Evolutionary conservation across 1,140 invertebrate genomes (phyloP).

Genomic region (Drosophila lacertosa): DNA sequence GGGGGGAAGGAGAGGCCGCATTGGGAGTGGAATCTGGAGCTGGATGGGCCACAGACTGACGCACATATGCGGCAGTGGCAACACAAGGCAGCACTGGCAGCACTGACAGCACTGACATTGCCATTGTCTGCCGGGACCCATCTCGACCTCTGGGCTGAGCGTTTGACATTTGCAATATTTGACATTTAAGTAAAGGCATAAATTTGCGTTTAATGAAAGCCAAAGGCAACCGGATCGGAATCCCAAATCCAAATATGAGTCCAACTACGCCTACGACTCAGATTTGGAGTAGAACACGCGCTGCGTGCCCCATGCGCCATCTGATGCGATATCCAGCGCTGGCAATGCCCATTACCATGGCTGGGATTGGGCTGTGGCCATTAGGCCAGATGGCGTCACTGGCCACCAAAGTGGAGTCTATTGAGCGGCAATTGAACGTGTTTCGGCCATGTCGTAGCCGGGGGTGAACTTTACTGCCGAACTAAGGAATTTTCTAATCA

Average conservation of each 20-base stretch:
- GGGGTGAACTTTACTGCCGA: background rate
- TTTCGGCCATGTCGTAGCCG: background rate
- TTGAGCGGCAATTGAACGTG: constrained; percentile 59
- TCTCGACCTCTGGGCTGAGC: constrained; percentile 36
- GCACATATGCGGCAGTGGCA: constrained; percentile 29
- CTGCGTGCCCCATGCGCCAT: constrained; percentile 38
- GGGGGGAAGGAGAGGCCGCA: constrained; percentile 27
- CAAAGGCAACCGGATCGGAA: constrained; percentile 34
- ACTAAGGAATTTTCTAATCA: background rate
- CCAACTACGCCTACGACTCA: constrained; percentile 2
- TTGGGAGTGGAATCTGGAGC: constrained; percentile 9
- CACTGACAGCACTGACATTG: no score
- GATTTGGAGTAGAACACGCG: constrained; percentile 16
- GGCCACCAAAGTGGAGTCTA: constrained; percentile 41
- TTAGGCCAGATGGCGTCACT: constrained; percentile 52
- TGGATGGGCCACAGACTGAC: constrained; percentile 14
- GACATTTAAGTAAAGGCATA: constrained; percentile 81
- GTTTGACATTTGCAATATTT: constrained; percentile 81
- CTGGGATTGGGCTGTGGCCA: constrained; percentile 5
- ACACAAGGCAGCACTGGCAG: background rate
- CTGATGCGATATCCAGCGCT: constrained; percentile 36
- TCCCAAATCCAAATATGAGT: background rate
- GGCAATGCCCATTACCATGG: constrained; percentile 9
- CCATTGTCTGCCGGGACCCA: constrained; percentile 42
- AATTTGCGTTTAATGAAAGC: constrained; percentile 82